Conservation (phyloP, 2,113 vertebrate genomes). For the Suricata suricatta region DNA sequence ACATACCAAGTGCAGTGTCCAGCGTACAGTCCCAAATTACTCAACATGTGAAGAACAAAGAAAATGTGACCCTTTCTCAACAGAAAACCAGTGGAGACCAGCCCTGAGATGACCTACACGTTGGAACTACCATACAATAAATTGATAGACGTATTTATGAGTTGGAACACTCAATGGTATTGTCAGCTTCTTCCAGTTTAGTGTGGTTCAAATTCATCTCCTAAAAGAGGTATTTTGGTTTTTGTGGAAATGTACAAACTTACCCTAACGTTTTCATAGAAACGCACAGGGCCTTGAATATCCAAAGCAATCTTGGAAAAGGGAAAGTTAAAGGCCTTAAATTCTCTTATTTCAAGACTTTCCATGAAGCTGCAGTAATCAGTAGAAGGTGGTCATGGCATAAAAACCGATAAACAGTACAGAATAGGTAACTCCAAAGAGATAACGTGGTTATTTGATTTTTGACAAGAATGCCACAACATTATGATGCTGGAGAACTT, state of each 20-base stretch:
- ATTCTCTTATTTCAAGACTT: slow-evolving; percentile 20
- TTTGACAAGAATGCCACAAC: background rate
- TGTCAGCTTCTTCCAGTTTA: background rate
- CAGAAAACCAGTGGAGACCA: background rate
- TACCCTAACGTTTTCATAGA: background rate
- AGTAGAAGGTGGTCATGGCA: background rate
- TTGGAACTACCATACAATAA: background rate
- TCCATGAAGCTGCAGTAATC: background rate
- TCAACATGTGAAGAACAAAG: background rate
- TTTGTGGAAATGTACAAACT: background rate
- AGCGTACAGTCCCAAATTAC: background rate
- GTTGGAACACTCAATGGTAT: background rate
- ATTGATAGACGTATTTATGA: background rate
- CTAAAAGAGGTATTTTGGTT: background rate
- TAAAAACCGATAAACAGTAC: slow-evolving; percentile 4
- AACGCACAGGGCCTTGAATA: background rate
- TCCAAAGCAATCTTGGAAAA: background rate
- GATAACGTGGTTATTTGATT: background rate
- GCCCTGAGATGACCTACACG: background rate
- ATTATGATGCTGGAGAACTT: background rate
- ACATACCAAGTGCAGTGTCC: background rate
- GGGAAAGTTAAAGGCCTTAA: background rate
- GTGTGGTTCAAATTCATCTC: background rate
- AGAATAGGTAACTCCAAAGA: background rate
- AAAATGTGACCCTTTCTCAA: background rate